Conservation (phyloP, 1,140 invertebrate species). For the Bombus fervidus region DNA sequence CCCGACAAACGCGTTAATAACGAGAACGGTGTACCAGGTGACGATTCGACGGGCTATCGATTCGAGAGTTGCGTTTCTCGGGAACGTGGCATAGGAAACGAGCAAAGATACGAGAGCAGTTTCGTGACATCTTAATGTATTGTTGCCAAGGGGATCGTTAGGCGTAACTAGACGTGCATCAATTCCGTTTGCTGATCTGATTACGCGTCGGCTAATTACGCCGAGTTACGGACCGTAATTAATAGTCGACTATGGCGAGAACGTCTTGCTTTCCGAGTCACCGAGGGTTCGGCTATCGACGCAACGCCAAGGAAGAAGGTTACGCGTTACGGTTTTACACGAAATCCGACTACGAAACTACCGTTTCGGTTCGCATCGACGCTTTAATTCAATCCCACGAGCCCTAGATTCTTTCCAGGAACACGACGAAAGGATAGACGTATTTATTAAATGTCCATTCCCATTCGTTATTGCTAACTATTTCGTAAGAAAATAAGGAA, state of each 20-base stretch:
- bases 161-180: conserved; percentile 76
- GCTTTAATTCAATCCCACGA: not conserved
- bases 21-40: not conserved
- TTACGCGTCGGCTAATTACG: conserved; percentile 78
- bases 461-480: too few relatives aligned
- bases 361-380: not conserved
- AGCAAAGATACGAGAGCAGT: conserved; percentile 16
- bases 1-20: not conserved
- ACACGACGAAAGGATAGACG: rapidly evolving
- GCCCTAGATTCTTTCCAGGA: too few relatives aligned
- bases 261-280: conserved; percentile 23
- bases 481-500: too few relatives aligned
- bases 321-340: not conserved
- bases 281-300: not conserved
- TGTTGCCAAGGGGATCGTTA: conserved; percentile 79
- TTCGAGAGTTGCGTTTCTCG: not conserved
- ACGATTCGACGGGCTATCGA: not conserved
- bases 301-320: not conserved
- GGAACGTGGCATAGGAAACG: not conserved
- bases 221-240: conserved; percentile 75
- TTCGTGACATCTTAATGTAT: conserved; percentile 75
- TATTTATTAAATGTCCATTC: rapidly evolving
- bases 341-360: too few relatives aligned
- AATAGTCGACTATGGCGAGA: conserved; percentile 70
- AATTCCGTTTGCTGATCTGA: conserved; percentile 73